Evolutionary conservation across 2,797 vertebrate species (phyloP), one percentile per base, ranked within the genome.

Genomic region (Poecilia picta): DNA sequence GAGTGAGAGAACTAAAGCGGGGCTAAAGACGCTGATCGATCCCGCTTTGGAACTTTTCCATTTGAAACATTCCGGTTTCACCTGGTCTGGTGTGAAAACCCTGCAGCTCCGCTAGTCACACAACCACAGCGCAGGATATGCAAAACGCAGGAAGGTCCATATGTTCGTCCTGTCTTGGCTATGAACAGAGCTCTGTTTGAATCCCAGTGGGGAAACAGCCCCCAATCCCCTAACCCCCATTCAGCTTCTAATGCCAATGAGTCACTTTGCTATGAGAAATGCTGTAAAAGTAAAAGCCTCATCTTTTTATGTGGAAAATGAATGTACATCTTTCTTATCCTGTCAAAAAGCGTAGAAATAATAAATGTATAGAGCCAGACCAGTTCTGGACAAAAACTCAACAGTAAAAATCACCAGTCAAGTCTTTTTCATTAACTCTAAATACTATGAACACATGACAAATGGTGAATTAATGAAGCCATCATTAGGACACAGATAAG

Each of bases 151-250:
- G 91, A 87, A 90, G 89, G 84, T 89, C 31, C 73, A 93, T 93
- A 90, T 93, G 91, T 91, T 89, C 87, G 89, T 92, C 85, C 87
- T 84, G 87, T 90, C 84, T 70, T 4, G 55, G 81, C 86, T 85
- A 93, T 94, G 91, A 95, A 94, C 87, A 81, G 84, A 88, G 88
- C 91, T 93, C 93, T 95, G 91, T 94, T 90, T 77, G 80, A 85
- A 85, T 91, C 85, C 90, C 91, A 36, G 73, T 82, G 89, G 90
- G 90, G 83, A 79, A 88, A 85, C 68, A 46, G 33, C 70, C 57
- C 43, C 57, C 5, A 12, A 0, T 7, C 1, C 47, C 0, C 2
- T 41, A 41, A 8, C 0, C 20, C 51, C 51, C 51, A 20, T 83
- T 66, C 72, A 79, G 85, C 83, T 84, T 88, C 87, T 82, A 71